Base-by-base conservation (phyloP, 2,888 invertebrate genomes). In the Mythimna loreyi region DNA sequence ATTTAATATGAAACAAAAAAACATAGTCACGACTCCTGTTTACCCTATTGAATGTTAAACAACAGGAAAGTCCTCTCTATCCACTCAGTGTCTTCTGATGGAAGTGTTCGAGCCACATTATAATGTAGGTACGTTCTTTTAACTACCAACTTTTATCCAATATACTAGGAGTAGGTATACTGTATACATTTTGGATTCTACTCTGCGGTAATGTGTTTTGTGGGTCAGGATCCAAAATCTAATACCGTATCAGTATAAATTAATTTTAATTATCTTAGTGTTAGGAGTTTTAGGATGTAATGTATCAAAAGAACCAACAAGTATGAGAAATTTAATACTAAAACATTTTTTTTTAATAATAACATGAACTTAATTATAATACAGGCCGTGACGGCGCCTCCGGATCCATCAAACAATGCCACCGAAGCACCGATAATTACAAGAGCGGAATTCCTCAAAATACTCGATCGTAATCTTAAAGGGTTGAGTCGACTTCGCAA, bases 381-480 rank as follows among this genome's bases (percentile, higher is more conserved):
- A 61, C 83, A 92, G 92, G 81, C 84, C 50, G 84, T 87, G 36
- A 91, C 92, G 47, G 75, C 82, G 56, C 72, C 87, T 66, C 86
- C 92, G 16, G 85, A 87, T 70, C 69, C 72, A 62, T 75, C 88
- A 52, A 86, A 82, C 66, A 93, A 93, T 81, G 93, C 95, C 28
- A 93, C 94, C 13, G 92, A 91, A 70, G 86, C 94, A 28, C 91
- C 95, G 6, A 96, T 93, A 86, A 92, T 96, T 65, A 92, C 95
- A 19, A 90, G 94, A 82, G 86, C 90, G 2, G 95, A 95, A 72
- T 95, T 96, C 72, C 88, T 96, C 36, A 92, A 87, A 69, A 96
- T 96, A 76, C 87, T 96, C 7, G 94, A 95, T 59, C 91, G 96
- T 70, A 96, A 96, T 86, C 87, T 96, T 6, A 96, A 94, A 78